Conservation (phyloP, 64 coral and sea anemone genomes). For the Orbicella faveolata region DNA sequence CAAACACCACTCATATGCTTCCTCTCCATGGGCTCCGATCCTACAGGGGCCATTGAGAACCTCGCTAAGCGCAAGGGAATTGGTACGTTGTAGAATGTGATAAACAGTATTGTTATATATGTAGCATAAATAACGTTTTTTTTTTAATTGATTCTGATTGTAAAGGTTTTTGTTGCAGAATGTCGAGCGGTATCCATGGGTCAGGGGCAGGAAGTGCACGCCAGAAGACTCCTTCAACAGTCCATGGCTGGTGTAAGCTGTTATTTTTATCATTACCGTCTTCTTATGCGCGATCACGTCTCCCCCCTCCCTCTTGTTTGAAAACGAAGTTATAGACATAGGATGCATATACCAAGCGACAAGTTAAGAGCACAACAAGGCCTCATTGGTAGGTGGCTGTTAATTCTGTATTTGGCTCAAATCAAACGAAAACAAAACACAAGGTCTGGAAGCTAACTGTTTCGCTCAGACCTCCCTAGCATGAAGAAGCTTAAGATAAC, state of each 20-base stretch:
- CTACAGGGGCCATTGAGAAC: slow-evolving; percentile 90
- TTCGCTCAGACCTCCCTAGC: too few species aligned
- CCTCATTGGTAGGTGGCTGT: too few species aligned
- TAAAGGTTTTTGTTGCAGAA: slow-evolving; percentile 51
- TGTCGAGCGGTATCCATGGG: slow-evolving; percentile 99
- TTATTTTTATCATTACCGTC: not conserved
- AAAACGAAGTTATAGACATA: too few species aligned
- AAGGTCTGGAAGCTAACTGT: too few species aligned
- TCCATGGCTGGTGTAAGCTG: slow-evolving; percentile 81
- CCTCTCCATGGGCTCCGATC: slow-evolving; percentile 98
- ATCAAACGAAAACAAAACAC: too few species aligned
- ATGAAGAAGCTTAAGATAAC: too few species aligned
- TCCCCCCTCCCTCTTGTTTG: not conserved
- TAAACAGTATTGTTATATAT: too few species aligned
- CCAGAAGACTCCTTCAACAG: slow-evolving; percentile 90
- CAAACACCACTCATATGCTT: slow-evolving; percentile 93
- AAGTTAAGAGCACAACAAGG: too few species aligned
- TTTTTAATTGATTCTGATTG: not conserved
- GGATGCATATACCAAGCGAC: too few species aligned
- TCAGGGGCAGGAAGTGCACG: slow-evolving; percentile 97
- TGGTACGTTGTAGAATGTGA: slow-evolving; percentile 36
- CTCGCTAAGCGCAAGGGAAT: slow-evolving; percentile 92
- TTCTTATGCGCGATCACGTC: not conserved
- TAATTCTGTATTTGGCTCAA: too few species aligned
- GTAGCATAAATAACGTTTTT: too few species aligned